Conservation (phyloP, 2,888 invertebrate species). For the Vannuccia rotundouncinata region DNA sequence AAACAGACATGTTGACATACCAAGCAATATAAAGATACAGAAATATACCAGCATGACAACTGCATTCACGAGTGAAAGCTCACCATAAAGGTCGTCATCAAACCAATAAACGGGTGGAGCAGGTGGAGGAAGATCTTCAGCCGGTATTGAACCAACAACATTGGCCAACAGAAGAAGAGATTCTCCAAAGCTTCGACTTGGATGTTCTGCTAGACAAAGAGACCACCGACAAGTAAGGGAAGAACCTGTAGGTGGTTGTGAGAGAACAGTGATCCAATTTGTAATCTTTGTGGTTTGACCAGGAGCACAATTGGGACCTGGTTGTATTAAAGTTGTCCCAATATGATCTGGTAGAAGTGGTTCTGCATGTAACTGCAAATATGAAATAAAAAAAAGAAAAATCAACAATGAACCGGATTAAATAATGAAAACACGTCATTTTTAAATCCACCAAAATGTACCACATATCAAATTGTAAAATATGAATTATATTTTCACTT, state of each 20-base stretch:
- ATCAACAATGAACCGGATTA: no score
- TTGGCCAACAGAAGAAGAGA: neutral
- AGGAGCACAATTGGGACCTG: neutral
- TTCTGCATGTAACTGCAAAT: neutral
- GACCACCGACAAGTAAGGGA: neutral
- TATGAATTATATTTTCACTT: no score
- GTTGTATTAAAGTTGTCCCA: neutral
- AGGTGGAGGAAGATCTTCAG: neutral
- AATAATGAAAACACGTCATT: no score
- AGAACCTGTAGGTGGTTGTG: neutral
- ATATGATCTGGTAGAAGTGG: neutral
- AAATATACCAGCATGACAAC: no score
- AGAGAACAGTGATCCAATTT: neutral
- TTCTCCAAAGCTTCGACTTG: neutral
- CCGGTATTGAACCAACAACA: neutral
- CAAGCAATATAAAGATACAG: no score
- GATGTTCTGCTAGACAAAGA: neutral
- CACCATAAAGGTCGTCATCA: neutral
- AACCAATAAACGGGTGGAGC: neutral
- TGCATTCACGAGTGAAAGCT: no score
- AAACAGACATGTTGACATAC: no score
- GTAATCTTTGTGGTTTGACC: neutral
- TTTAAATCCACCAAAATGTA: no score
- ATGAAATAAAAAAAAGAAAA: neutral
- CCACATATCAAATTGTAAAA: no score